These are phyloP conservation scores for Anguilla anguilla DNA, from an alignment of 2,797 vertebrate genomes.

Conservation along the genomic window DNA sequence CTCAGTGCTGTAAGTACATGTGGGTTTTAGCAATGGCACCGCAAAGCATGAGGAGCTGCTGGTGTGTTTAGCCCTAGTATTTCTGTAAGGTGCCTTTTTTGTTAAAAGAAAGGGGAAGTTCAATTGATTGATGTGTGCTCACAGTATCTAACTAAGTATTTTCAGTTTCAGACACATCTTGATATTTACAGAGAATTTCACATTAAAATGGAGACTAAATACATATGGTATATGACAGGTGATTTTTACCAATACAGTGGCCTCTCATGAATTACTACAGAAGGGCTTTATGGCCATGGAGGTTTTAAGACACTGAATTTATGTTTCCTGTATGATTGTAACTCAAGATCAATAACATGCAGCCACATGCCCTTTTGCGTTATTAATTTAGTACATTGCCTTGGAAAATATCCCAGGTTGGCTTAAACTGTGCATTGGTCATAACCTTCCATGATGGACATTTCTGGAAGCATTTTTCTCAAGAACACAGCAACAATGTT, in stretches of 20 bases:
- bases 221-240: not conserved
- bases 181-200: slow-evolving; percentile 6
- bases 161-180: not conserved
- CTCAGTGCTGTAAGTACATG: slow-evolving; percentile 1
- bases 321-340: not conserved
- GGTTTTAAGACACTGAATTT: not conserved
- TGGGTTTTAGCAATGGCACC: not conserved
- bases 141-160: not conserved
- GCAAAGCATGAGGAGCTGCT: not conserved
- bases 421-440: slow-evolving; percentile 1
- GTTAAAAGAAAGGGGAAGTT: not conserved
- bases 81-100: not conserved
- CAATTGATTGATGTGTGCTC: not conserved
- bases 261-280: not conserved
- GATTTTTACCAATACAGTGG: not conserved
- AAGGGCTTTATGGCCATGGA: not conserved
- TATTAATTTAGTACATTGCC: not conserved
- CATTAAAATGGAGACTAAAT: not conserved
- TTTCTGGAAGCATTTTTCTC: not conserved
- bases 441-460: not conserved
- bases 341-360: not conserved
- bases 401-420: not conserved
- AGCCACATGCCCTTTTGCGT: not conserved
- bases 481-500: not conserved
- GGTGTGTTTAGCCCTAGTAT: not conserved